Evolutionary conservation across 2,888 invertebrate species (phyloP).

Genomic region (Hanleya hanleyi): DNA sequence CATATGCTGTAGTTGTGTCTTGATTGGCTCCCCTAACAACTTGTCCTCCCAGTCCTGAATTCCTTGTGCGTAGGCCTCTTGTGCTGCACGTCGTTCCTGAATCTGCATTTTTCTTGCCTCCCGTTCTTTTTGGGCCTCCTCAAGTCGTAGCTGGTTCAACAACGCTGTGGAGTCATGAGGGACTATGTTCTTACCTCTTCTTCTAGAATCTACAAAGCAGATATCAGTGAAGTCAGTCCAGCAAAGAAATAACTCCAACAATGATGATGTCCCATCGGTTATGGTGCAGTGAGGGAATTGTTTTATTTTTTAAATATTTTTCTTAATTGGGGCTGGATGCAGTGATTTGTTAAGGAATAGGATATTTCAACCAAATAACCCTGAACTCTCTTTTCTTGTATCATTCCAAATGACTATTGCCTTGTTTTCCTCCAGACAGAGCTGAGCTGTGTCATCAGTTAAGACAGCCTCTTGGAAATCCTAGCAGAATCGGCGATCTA

Average conservation of each 20-base stretch:
- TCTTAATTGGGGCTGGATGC: too few species aligned
- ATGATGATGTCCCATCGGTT: too few species aligned
- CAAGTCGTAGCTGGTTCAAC: slow-evolving; percentile 70
- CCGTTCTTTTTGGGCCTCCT: slow-evolving; percentile 67
- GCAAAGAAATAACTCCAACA: background rate
- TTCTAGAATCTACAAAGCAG: slow-evolving; percentile 42
- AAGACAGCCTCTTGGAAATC: too few species aligned
- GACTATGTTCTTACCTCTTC: slow-evolving; percentile 50
- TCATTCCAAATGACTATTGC: too few species aligned
- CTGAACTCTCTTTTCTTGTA: too few species aligned
- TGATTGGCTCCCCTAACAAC: slow-evolving; percentile 69
- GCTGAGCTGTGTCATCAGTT: too few species aligned
- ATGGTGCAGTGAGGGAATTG: too few species aligned
- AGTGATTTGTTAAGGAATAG: too few species aligned
- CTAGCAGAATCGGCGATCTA: too few species aligned
- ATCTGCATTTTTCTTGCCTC: slow-evolving; percentile 66
- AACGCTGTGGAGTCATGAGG: slow-evolving; percentile 67
- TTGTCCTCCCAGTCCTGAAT: slow-evolving; percentile 75
- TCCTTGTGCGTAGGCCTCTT: slow-evolving; percentile 73
- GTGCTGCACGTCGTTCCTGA: slow-evolving; percentile 71
- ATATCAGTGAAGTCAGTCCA: background rate
- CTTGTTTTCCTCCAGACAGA: too few species aligned
- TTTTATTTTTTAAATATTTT: too few species aligned
- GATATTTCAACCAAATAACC: too few species aligned
- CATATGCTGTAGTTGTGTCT: slow-evolving; percentile 75